phyloP scores from a whole-genome alignment of 2,888 invertebrate genomes.

The Leucoptera coffeella region DNA sequence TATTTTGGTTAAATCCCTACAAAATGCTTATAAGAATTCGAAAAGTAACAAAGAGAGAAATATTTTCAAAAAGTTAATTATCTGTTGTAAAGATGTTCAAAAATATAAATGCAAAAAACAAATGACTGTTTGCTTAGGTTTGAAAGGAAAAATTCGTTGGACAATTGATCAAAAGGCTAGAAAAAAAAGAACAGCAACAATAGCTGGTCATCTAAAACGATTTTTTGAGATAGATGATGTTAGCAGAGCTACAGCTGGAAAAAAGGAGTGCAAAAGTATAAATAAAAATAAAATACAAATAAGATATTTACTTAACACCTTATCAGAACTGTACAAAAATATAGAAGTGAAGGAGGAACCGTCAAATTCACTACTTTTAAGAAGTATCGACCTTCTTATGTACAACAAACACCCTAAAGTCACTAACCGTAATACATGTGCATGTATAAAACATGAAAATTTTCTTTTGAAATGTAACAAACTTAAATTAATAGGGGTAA shows the following conservation, averaged over 20 bases:
- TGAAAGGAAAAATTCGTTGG: constrained; percentile 2
- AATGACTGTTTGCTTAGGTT: constrained; percentile 2
- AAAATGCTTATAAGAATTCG: constrained; percentile 1
- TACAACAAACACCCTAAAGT: too few species aligned
- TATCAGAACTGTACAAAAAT: too few species aligned
- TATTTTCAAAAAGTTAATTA: constrained; percentile 1
- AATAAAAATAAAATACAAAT: too few species aligned
- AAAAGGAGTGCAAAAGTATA: constrained; percentile 1
- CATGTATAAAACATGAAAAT: constrained; percentile 1
- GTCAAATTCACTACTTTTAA: too few species aligned
- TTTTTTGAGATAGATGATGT: constrained; percentile 3
- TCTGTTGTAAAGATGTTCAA: not conserved
- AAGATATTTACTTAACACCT: too few species aligned
- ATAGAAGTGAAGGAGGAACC: too few species aligned
- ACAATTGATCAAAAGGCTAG: constrained; percentile 1
- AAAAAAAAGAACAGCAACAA: constrained; percentile 1
- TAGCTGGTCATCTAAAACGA: not conserved
- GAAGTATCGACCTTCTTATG: too few species aligned
- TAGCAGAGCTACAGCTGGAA: constrained; percentile 2
- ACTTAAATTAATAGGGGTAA: constrained; percentile 1
- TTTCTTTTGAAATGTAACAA: constrained; percentile 1
- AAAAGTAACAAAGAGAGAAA: constrained; percentile 1
- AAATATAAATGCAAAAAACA: constrained; percentile 1
- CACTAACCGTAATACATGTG: too few species aligned
- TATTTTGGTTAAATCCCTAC: constrained; percentile 1